These are phyloP conservation scores for Ectropis crepuscularia DNA, from an alignment of 2,888 invertebrate genomes.

Conservation along the genomic window DNA sequence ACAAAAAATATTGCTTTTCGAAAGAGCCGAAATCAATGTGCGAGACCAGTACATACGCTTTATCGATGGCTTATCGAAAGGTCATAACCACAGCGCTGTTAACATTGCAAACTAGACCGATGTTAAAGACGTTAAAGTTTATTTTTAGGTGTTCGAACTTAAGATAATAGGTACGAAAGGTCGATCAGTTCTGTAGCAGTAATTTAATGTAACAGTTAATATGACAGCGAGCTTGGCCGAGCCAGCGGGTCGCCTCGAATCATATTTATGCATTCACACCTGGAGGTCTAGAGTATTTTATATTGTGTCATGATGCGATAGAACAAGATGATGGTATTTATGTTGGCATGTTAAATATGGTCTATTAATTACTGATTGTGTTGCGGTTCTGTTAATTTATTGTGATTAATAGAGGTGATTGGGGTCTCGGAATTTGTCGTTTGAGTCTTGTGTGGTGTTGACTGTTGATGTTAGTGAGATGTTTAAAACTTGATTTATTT, in stretches of 20 bases:
- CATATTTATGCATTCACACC: constrained; percentile 84
- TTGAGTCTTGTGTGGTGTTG: constrained; percentile 27
- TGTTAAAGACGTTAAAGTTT: constrained; percentile 29
- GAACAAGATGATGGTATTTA: constrained; percentile 73
- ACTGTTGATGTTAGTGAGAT: constrained; percentile 11
- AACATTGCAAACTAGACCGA: constrained; percentile 41
- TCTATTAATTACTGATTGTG: constrained; percentile 81
- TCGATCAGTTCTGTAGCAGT: constrained; percentile 76
- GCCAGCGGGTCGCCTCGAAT: constrained; percentile 81
- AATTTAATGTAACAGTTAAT: constrained; percentile 85
- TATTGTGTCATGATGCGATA: constrained; percentile 67
- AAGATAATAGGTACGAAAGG: constrained; percentile 71
- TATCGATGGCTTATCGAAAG: constrained; percentile 45
- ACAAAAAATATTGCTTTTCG: constrained; percentile 81
- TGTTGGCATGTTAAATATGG: constrained; percentile 75
- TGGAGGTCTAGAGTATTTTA: constrained; percentile 82
- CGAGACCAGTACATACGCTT: constrained; percentile 72
- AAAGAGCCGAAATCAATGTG: constrained; percentile 84
- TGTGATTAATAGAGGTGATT: constrained; percentile 66
- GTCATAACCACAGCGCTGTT: constrained; percentile 37
- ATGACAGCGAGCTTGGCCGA: constrained; percentile 82
- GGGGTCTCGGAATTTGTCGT: constrained; percentile 44
- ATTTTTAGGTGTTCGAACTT: constrained; percentile 44
- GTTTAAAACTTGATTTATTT: no score
- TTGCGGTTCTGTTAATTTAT: constrained; percentile 79